Percentiles rank a stretch among this genome's conserved stretches.
phyloP scores from a whole-genome alignment of 2,113 vertebrate genomes.

The Eonycteris spelaea region DNA sequence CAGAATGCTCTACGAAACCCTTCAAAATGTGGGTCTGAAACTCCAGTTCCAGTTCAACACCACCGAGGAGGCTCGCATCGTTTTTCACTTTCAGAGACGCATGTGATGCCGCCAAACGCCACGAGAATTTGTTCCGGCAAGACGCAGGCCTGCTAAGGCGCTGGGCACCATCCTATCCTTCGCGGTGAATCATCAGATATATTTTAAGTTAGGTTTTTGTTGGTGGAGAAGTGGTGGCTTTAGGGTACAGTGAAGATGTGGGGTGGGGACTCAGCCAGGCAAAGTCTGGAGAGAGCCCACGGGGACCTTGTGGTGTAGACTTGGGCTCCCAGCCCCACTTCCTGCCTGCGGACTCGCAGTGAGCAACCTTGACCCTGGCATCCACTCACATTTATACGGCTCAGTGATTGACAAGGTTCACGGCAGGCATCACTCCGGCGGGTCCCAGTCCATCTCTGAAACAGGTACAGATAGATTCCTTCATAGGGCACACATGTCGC shows the following conservation, averaged over 20 bases:
- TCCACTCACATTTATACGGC: not conserved
- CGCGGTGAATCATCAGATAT: not conserved
- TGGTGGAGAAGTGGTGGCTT: not conserved
- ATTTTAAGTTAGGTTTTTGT: not conserved
- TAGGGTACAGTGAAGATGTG: not conserved
- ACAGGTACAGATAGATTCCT: not conserved
- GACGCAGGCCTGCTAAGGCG: not conserved
- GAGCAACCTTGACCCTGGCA: not conserved
- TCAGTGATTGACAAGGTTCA: not conserved
- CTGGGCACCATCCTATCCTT: not conserved
- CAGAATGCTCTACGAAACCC: not conserved
- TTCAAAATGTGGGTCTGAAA: not conserved
- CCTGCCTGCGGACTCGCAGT: not conserved
- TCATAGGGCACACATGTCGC: not conserved
- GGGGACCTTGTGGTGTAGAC: not conserved
- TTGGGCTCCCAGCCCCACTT: not conserved
- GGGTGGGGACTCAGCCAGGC: not conserved
- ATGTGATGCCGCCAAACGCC: not conserved
- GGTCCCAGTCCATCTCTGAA: not conserved
- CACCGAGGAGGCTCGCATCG: not conserved
- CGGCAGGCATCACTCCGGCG: not conserved
- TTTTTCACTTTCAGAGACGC: not conserved
- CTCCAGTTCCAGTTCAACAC: not conserved
- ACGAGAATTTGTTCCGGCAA: not conserved
- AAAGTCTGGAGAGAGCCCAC: not conserved